Evolutionary conservation across 2,888 invertebrate genomes (phyloP).

Genomic region (Gibbula magus): DNA sequence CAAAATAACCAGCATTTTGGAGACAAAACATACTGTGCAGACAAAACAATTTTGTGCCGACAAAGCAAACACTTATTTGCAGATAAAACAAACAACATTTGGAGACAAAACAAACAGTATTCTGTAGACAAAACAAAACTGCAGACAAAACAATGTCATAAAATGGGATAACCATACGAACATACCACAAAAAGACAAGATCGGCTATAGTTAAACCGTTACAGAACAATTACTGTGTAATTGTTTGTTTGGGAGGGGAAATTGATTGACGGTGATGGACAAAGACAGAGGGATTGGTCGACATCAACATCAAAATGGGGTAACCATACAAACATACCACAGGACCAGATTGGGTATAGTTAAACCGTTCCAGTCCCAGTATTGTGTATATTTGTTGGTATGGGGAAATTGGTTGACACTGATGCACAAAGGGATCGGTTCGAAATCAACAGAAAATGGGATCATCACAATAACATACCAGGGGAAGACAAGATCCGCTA

Average conservation of each 20-base stretch:
- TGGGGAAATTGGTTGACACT: no score
- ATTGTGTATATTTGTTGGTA: no score
- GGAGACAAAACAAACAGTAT: no score
- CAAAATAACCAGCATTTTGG: neutral
- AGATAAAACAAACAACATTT: no score
- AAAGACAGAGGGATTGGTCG: constrained; percentile 78
- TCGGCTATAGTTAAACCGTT: constrained; percentile 93
- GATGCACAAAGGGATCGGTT: no score
- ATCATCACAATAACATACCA: constrained; percentile 78
- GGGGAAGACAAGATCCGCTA: constrained; percentile 95
- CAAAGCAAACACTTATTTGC: neutral
- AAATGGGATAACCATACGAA: neutral
- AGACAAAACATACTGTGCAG: neutral
- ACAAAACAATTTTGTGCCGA: neutral
- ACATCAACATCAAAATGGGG: no score
- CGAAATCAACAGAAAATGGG: no score
- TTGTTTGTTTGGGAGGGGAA: no score
- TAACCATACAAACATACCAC: constrained; percentile 78
- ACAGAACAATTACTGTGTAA: no score
- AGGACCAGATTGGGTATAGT: constrained; percentile 93
- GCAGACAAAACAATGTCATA: no score
- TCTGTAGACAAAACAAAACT: no score
- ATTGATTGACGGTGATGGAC: constrained; percentile 81
- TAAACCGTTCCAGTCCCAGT: constrained; percentile 94
- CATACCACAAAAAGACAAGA: constrained; percentile 90